phyloP scores from a whole-genome alignment of 2,113 vertebrate genomes.

The Mirza zaza region DNA sequence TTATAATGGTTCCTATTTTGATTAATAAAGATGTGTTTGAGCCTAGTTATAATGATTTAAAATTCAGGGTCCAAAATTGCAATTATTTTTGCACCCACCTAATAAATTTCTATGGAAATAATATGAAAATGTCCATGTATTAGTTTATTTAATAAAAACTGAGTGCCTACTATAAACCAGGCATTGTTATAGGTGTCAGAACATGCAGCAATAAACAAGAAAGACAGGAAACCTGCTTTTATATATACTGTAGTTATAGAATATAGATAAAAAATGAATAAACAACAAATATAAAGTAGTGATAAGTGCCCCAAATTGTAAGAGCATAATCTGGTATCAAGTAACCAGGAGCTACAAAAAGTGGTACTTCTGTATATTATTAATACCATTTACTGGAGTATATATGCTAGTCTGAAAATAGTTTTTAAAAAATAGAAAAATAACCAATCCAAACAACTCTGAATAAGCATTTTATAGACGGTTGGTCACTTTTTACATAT shows the following conservation, averaged over 20 bases:
- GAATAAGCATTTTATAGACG: neutral
- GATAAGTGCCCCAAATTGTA: neutral
- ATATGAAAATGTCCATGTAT: neutral
- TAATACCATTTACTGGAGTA: neutral
- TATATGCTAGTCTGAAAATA: neutral
- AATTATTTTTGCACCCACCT: no score
- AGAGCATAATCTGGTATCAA: neutral
- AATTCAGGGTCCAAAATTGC: no score
- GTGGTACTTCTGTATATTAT: neutral
- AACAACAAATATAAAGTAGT: neutral
- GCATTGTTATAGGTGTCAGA: neutral
- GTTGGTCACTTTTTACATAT: neutral
- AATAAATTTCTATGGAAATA: neutral
- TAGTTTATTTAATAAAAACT: neutral
- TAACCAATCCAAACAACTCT: neutral
- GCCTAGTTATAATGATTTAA: no score
- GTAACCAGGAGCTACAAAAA: neutral
- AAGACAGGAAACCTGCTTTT: neutral
- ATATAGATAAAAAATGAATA: neutral
- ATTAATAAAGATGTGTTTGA: no score
- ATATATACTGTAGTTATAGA: neutral
- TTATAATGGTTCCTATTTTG: no score
- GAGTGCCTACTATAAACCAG: neutral
- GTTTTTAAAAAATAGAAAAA: neutral
- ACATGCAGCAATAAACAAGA: neutral